phyloP scores from a whole-genome alignment of 1,140 invertebrate genomes.

The Neodiprion pinetum region DNA sequence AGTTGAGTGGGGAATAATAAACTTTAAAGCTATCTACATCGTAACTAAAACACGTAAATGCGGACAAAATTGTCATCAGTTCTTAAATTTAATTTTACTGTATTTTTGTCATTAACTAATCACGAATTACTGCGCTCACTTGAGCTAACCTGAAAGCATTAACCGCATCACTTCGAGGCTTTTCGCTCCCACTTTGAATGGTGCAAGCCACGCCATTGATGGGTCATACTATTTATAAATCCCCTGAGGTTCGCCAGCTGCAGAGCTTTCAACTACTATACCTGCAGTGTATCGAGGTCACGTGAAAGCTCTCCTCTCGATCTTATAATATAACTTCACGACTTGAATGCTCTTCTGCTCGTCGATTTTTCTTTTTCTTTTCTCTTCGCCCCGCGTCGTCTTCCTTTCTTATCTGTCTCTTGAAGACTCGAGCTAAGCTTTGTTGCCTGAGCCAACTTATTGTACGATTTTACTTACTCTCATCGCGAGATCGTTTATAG shows the following conservation, averaged over 20 bases:
- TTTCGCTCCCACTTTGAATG: conserved; percentile 37
- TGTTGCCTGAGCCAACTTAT: not conserved
- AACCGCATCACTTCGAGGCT: not conserved
- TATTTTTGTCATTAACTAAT: too few species aligned
- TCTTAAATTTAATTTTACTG: too few species aligned
- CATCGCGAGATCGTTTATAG: not conserved
- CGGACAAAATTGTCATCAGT: too few species aligned
- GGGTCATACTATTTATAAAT: conserved; percentile 48
- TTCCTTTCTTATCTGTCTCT: not conserved
- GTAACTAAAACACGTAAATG: too few species aligned
- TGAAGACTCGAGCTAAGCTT: conserved; percentile 6
- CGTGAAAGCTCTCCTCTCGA: conserved; percentile 1
- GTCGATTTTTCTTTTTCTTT: not conserved
- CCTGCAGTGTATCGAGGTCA: conserved; percentile 11
- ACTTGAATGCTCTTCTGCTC: conserved; percentile 18
- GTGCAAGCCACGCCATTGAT: conserved; percentile 47
- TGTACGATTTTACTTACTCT: not conserved
- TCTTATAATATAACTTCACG: conserved; percentile 13
- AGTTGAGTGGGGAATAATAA: too few species aligned
- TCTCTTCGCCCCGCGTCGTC: not conserved
- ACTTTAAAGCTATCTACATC: too few species aligned
- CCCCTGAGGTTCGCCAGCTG: not conserved
- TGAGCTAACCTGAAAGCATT: too few species aligned
- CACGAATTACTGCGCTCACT: too few species aligned
- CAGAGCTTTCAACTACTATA: conserved; percentile 35